These are phyloP conservation scores for Metallyticus violacea DNA, from an alignment of 2,888 invertebrate species.

Conservation along the genomic window DNA sequence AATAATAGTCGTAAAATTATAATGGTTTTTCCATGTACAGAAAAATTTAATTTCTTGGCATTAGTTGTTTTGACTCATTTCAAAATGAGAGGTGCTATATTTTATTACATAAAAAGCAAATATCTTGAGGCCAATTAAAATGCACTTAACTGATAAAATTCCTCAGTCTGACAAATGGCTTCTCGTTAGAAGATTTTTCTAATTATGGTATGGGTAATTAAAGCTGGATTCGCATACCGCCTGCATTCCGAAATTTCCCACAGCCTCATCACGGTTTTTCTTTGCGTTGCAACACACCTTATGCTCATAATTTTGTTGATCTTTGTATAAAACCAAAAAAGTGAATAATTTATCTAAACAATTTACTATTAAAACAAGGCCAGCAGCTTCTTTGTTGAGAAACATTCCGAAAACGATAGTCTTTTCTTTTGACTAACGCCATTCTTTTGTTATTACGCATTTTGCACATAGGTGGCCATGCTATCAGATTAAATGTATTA, in stretches of 20 bases:
- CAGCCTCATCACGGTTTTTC: not conserved
- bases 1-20: not conserved
- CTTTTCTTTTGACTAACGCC: too few species aligned
- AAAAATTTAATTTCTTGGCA: not conserved
- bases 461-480: too few species aligned
- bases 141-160: not conserved
- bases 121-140: not conserved
- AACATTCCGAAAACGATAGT: too few species aligned
- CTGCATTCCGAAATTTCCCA: not conserved
- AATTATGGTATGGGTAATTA: not conserved
- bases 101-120: not conserved
- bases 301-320: not conserved
- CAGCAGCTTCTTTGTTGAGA: not conserved
- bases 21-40: not conserved
- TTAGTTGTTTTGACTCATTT: too few species aligned
- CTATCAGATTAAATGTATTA: too few species aligned
- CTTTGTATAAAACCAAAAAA: too few species aligned
- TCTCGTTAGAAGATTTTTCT: not conserved
- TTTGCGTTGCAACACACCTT: too few species aligned
- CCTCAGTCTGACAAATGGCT: not conserved
- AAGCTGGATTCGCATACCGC: not conserved
- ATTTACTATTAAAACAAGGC: too few species aligned
- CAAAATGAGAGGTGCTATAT: not conserved
- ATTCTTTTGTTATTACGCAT: too few species aligned
- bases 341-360: too few species aligned